Conservation (phyloP, 2,888 invertebrate genomes). For the Diaperis boleti region DNA sequence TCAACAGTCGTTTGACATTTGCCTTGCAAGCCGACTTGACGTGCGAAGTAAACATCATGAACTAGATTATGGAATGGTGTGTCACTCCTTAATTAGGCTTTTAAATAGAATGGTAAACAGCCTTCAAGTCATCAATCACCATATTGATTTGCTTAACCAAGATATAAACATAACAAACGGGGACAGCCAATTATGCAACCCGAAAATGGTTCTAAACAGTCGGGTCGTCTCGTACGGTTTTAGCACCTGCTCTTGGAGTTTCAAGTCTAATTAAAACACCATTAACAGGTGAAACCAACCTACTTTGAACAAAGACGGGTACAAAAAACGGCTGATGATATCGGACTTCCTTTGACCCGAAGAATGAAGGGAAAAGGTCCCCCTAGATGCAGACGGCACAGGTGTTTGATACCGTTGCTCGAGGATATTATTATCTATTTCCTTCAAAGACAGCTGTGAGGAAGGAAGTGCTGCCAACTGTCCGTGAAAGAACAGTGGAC, state of each 20-base stretch:
- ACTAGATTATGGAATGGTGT: constrained; percentile 10
- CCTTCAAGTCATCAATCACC: constrained; percentile 11
- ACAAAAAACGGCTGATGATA: constrained; percentile 40
- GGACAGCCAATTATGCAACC: not conserved
- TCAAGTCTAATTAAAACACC: constrained; percentile 26
- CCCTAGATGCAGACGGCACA: constrained; percentile 45
- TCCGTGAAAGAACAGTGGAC: constrained; percentile 36
- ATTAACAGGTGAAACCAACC: constrained; percentile 21
- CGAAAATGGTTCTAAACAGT: constrained; percentile 19
- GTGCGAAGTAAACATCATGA: constrained; percentile 11
- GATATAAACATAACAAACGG: constrained; percentile 4
- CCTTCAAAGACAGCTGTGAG: constrained; percentile 53
- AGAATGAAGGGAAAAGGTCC: constrained; percentile 37
- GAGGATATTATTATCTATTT: constrained; percentile 55
- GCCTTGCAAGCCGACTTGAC: constrained; percentile 14
- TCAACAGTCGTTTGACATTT: constrained; percentile 18
- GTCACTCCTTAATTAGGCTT: constrained; percentile 9
- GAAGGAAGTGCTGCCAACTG: constrained; percentile 51
- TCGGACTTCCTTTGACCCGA: constrained; percentile 45
- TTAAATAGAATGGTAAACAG: constrained; percentile 12
- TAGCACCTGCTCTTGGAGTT: constrained; percentile 22
- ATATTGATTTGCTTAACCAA: not conserved
- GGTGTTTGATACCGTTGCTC: constrained; percentile 54
- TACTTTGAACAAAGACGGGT: constrained; percentile 11
- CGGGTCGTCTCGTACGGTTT: not conserved